Percentiles rank a stretch among this genome's conserved stretches.
phyloP scores from a whole-genome alignment of 2,113 vertebrate genomes.

The Naja naja region DNA sequence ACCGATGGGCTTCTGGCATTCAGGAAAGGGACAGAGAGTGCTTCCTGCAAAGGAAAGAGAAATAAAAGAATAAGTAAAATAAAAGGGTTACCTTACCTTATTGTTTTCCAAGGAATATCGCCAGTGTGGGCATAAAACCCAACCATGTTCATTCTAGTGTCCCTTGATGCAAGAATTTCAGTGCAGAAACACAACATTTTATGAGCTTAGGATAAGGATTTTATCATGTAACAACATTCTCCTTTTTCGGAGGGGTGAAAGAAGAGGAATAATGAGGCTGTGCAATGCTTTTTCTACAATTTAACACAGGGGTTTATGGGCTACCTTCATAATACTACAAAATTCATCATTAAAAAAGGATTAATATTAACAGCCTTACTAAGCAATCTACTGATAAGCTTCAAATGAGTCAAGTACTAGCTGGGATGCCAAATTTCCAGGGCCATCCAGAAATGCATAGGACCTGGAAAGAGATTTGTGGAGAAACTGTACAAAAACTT shows the following conservation, averaged over 20 bases:
- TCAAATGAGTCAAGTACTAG: no score
- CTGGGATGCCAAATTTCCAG: neutral
- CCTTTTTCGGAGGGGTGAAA: neutral
- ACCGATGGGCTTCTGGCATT: constrained; percentile 63
- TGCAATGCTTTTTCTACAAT: neutral
- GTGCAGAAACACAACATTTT: neutral
- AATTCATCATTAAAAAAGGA: neutral
- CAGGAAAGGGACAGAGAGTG: constrained; percentile 44
- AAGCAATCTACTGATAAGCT: neutral
- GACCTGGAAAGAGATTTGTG: neutral
- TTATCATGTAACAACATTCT: neutral
- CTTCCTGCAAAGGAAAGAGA: constrained; percentile 7
- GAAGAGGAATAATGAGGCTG: neutral
- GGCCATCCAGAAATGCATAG: neutral
- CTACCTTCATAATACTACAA: neutral
- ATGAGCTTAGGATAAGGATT: neutral
- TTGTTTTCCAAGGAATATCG: neutral
- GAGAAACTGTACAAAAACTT: neutral
- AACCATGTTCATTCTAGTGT: neutral
- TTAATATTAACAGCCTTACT: neutral
- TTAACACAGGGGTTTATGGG: neutral
- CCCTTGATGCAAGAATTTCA: neutral
- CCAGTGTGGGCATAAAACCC: neutral
- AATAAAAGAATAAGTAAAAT: neutral
- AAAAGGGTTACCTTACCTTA: neutral